Evolutionary conservation across 1,140 invertebrate species (phyloP), one percentile per base, ranked within the genome.

Genomic region (Philotrypesis tridentata): DNA sequence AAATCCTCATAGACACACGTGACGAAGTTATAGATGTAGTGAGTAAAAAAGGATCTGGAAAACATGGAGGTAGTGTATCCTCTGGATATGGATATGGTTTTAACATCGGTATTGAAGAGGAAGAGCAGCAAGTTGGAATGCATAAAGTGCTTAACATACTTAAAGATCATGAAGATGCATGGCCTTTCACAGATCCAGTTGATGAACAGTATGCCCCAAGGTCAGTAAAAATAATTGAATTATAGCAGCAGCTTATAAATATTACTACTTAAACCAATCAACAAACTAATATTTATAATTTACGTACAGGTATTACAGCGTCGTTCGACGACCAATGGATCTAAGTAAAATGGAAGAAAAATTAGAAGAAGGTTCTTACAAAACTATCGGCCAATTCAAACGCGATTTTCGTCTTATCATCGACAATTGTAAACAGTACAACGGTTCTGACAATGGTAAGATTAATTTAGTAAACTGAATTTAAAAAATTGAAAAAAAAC

Each of bases 111-210:
- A 90, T 91, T 55, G 91, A 91, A 60, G 95, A 96, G 84, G 97
- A 97, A 88, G 96, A 97, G 87, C 92, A 97, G 67, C 94, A 95
- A 87, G 96, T 96, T 79, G 96, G 96, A 55, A 96, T 97, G 95
- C 96, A 97, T 89, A 97, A 97, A 92, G 96, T 97, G 43, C 92
- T 98, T 40, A 95, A 97, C 88, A 94, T 95, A 87, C 91, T 98
- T 2, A 97, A 96, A 87, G 95, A 95, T 86, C 96, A 97, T 87
- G 94, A 96, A 82, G 97, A 98, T 90, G 96, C 97, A 4, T 98
- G 97, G 97, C 97, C 97, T 2, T 98, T 98, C 90, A 92, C 96
- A 85, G 96, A 97, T 89, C 96, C 97, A 5, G 97, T 98, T 0
- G 96, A 97, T 79, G 97, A 98, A 89, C 95, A 97, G 86, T 97